Conservation (phyloP, 2,113 vertebrate genomes). For the Gnathonemus echidnorhynchus region DNA sequence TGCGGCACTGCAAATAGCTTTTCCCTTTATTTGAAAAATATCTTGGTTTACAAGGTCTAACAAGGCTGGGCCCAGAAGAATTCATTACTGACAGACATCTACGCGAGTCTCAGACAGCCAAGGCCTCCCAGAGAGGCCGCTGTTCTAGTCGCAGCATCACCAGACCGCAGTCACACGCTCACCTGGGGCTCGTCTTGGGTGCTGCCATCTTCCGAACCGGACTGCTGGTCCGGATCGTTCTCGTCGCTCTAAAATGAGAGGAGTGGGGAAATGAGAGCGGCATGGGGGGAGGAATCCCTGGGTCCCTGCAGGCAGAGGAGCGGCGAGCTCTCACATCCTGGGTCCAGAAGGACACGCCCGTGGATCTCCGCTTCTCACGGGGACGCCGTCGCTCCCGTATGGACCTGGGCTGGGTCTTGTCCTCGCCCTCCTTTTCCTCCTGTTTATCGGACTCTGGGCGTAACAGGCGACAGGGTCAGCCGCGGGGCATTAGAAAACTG, state of each 20-base stretch:
- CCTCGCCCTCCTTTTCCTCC: slow-evolving; percentile 87
- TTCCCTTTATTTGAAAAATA: background rate
- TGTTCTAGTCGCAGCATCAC: background rate
- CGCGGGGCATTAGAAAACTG: background rate
- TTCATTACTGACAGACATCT: background rate
- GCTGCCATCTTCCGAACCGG: slow-evolving; percentile 85
- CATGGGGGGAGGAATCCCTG: background rate
- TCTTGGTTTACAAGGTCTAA: background rate
- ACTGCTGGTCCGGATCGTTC: slow-evolving; percentile 88
- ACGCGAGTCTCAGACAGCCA: background rate
- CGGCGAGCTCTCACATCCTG: slow-evolving; percentile 71
- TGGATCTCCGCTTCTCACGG: slow-evolving; percentile 90
- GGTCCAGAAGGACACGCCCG: slow-evolving; percentile 88
- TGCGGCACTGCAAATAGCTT: background rate
- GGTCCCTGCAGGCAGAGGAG: background rate
- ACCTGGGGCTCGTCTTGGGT: slow-evolving; percentile 85
- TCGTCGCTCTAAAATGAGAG: slow-evolving; percentile 76
- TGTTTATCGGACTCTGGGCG: slow-evolving; percentile 76
- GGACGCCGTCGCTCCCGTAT: slow-evolving; percentile 90
- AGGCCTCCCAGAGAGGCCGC: background rate
- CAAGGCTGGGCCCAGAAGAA: background rate
- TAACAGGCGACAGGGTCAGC: background rate
- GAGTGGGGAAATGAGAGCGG: background rate
- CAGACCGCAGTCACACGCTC: slow-evolving; percentile 15
- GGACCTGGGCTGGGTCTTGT: slow-evolving; percentile 89